Conservation (phyloP, 2,113 vertebrate genomes). For the Pristiophorus japonicus region DNA sequence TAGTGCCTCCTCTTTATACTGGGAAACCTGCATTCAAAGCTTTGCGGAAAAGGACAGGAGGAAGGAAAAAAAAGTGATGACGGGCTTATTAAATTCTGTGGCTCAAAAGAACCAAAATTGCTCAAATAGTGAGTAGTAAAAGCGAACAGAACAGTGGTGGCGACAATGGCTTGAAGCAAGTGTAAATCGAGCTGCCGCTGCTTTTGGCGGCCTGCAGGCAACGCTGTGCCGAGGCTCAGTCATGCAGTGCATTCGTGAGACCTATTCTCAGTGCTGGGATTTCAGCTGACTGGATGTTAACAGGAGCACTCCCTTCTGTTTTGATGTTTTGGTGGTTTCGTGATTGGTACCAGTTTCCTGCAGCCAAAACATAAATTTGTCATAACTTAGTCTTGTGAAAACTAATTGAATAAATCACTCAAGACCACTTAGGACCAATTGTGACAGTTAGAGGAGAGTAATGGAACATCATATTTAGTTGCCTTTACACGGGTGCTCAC, state of each 20-base stretch:
- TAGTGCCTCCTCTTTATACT: too few species aligned
- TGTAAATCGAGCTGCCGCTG: not conserved
- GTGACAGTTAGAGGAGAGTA: slow-evolving; percentile 49
- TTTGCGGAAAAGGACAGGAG: not conserved
- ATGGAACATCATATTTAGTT: slow-evolving; percentile 64
- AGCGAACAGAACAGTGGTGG: too few species aligned
- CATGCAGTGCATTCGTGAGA: slow-evolving; percentile 29
- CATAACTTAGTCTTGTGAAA: slow-evolving; percentile 56
- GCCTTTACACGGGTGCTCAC: slow-evolving; percentile 54
- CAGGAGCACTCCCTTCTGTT: slow-evolving; percentile 56
- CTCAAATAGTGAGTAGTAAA: not conserved
- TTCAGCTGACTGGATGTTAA: slow-evolving; percentile 47
- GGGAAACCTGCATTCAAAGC: not conserved
- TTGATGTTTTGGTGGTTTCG: slow-evolving; percentile 66
- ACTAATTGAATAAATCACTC: slow-evolving; percentile 70
- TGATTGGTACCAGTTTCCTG: slow-evolving; percentile 63
- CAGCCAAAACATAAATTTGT: slow-evolving; percentile 76
- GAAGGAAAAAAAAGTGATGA: not conserved
- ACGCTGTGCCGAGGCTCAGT: not conserved
- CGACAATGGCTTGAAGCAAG: not conserved
- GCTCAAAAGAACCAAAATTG: not conserved
- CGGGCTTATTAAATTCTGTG: not conserved
- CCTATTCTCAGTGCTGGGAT: slow-evolving; percentile 47
- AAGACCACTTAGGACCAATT: slow-evolving; percentile 57
- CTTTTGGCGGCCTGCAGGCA: not conserved